Base-by-base conservation (phyloP, 2,888 invertebrate genomes). In the Netelia virgata region DNA sequence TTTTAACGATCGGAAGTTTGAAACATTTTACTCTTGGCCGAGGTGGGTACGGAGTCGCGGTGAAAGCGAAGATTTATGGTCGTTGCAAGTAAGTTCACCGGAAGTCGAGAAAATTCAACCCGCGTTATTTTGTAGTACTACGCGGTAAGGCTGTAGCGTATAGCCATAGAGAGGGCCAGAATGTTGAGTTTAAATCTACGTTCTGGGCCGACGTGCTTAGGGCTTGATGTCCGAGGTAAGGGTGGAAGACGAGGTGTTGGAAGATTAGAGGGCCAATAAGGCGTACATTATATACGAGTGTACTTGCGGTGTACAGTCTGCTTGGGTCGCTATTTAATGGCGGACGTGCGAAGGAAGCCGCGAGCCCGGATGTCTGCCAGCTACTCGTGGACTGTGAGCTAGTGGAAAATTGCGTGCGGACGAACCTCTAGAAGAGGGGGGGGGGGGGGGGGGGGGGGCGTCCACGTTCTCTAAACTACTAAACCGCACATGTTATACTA, bases 341-440 rank as follows among this genome's bases (percentile, higher is more conserved):
- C 47, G 78, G 43, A 83, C 47, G 63, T 5, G 74, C n/a, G 50
- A 70, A 75, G 70, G 70, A 79, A 75, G 64, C 83, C 75, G 41
- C 63, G 59, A 77, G 69, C 64, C 59, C 64, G 50, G 57, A 83
- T 47, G 83, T 79, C 20, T 50, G 28, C 47, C 59, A 53, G 64
- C 16, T 66, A 55, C 47, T 14, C 23, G 20, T 69, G 55, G 59
- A 23, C 73, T 55, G 74, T 89, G 89, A 89, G 86, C 85, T 87
- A 89, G 88, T 89, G 87, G 89, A 88, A 89, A 90, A 89, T 89
- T 86, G 87, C 89, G 87, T 89, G 89, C 88, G 84, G 82, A 61
- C 59, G 57, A 28, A 18, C 47, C n/a, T 50, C 61, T 57, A 43
- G n/a, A 23, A 47, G 57, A 68, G 55, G 43, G 23, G 43, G 28